Conservation (phyloP, 1,140 invertebrate species). For the Cyclina sinensis region DNA sequence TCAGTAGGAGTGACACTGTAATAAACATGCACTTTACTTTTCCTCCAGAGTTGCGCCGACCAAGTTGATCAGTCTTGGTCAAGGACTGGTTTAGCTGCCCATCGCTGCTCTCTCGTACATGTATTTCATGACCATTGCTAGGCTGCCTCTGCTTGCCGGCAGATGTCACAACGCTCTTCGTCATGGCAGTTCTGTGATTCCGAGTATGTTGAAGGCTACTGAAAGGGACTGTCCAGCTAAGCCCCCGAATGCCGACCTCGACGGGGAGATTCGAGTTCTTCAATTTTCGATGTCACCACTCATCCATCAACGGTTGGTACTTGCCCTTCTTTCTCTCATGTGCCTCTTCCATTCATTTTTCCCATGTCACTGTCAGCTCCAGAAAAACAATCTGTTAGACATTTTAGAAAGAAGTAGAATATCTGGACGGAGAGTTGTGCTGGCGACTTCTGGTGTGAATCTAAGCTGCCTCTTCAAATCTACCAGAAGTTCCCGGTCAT, state of each 20-base stretch:
- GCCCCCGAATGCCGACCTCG: constrained; percentile 67
- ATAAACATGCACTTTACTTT: no score
- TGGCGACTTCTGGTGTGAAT: constrained; percentile 24
- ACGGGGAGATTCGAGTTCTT: constrained; percentile 43
- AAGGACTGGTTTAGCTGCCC: no score
- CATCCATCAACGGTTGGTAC: constrained; percentile 31
- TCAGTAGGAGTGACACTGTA: no score
- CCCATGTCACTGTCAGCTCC: constrained; percentile 68
- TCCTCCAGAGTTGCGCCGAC: background rate
- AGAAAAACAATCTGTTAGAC: constrained; percentile 29
- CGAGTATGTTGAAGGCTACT: constrained; percentile 8
- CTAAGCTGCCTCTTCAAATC: constrained; percentile 14
- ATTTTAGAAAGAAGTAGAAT: constrained; percentile 56
- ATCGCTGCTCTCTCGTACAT: no score
- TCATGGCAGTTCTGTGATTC: background rate
- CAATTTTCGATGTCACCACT: constrained; percentile 39
- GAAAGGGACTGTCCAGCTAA: background rate
- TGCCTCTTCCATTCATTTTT: constrained; percentile 48
- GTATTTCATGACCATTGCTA: no score
- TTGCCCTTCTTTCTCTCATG: constrained; percentile 63
- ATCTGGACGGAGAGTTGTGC: constrained; percentile 42
- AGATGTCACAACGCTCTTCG: background rate
- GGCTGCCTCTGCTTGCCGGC: no score
- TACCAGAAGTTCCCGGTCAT: constrained; percentile 40
- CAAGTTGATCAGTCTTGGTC: constrained; percentile 7